Conservation (phyloP, 2,113 vertebrate genomes). For the Cromileptes altivelis region DNA sequence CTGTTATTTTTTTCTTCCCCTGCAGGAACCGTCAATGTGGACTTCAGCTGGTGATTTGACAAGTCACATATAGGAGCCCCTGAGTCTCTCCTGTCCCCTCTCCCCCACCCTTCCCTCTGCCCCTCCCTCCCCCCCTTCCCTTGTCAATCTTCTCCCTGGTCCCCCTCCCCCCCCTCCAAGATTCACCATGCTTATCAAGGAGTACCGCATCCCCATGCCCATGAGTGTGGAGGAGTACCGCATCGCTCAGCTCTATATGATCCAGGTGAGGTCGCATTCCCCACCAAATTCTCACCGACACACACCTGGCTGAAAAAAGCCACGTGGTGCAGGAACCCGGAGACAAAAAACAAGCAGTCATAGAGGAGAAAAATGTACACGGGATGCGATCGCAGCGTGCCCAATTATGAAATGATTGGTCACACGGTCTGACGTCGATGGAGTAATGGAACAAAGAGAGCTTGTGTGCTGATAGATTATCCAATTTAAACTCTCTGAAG, state of each 20-base stretch:
- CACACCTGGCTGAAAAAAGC: neutral
- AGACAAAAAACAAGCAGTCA: neutral
- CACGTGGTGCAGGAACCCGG: neutral
- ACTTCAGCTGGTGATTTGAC: conserved; percentile 61
- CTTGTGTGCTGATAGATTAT: conserved; percentile 73
- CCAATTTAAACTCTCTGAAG: conserved; percentile 61
- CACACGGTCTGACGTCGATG: conserved; percentile 44
- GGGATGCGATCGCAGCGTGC: neutral
- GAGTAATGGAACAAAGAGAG: conserved; percentile 61
- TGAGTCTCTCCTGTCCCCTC: conserved; percentile 43
- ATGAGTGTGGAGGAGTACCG: conserved; percentile 99
- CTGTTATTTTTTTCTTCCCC: conserved; percentile 4
- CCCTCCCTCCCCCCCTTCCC: conserved; percentile 64
- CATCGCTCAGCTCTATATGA: conserved; percentile 99
- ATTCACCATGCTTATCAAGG: conserved; percentile 97
- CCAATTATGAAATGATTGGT: conserved; percentile 63
- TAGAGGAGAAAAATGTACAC: conserved; percentile 8
- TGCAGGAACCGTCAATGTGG: conserved; percentile 75
- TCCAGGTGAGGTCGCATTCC: conserved; percentile 88
- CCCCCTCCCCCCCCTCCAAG: conserved; percentile 66
- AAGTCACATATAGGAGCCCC: conserved; percentile 61
- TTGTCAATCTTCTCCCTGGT: conserved; percentile 65
- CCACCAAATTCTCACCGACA: neutral
- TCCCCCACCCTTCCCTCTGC: conserved; percentile 38
- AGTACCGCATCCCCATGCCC: conserved; percentile 96